Percentiles rank a stretch among this genome's conserved stretches.
Evolutionary conservation across 2,888 invertebrate genomes (phyloP).

Genomic region (Cerastis rubricosa): DNA sequence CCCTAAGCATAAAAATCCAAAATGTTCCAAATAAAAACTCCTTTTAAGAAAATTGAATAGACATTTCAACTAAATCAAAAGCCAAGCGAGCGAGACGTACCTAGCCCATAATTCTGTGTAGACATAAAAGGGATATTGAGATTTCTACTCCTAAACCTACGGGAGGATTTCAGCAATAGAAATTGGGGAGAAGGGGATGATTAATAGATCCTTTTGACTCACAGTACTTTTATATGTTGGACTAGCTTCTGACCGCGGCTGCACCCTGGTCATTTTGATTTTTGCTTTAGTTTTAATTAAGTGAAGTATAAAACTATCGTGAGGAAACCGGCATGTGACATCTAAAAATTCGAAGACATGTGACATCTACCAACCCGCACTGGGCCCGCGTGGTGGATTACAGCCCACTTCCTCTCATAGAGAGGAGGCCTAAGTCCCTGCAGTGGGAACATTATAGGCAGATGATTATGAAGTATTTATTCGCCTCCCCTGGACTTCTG

Average conservation of each 20-base stretch:
- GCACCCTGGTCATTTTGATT: not conserved
- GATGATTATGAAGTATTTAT: too few species aligned
- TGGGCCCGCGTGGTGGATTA: too few species aligned
- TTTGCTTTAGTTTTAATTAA: not conserved
- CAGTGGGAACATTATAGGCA: too few species aligned
- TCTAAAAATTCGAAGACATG: too few species aligned
- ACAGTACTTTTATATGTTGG: constrained; percentile 25
- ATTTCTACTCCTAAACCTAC: constrained; percentile 36
- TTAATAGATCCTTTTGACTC: constrained; percentile 56
- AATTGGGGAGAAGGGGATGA: constrained; percentile 34
- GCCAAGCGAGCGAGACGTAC: constrained; percentile 20
- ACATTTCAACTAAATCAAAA: constrained; percentile 26
- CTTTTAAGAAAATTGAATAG: constrained; percentile 10
- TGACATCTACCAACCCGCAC: too few species aligned
- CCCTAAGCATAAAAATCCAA: not conserved
- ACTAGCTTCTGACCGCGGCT: not conserved
- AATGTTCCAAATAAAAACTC: not conserved
- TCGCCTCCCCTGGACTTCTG: too few species aligned
- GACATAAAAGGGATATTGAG: constrained; percentile 45
- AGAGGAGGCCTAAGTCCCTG: too few species aligned
- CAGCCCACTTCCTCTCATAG: too few species aligned
- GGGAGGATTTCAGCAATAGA: constrained; percentile 6
- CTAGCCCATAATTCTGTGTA: constrained; percentile 38
- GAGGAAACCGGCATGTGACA: too few species aligned
- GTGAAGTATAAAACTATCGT: too few species aligned